phyloP scores from a whole-genome alignment of 2,113 vertebrate species.

The Alces alces region DNA sequence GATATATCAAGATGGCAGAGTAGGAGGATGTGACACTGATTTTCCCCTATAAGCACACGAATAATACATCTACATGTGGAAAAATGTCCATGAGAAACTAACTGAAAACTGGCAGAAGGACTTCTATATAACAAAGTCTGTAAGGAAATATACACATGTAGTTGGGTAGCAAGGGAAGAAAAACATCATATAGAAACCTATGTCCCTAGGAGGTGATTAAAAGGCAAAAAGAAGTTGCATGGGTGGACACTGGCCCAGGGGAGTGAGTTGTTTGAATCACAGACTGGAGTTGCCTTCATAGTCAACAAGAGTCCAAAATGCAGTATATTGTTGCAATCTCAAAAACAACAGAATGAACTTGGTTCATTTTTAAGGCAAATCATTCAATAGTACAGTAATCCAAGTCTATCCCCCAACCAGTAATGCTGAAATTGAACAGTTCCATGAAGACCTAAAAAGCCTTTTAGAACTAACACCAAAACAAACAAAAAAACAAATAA shows the following conservation, averaged over 20 bases:
- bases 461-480: too few relatives aligned
- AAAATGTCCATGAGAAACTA: background rate
- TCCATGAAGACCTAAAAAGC: too few relatives aligned
- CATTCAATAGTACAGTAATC: too few relatives aligned
- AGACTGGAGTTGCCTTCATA: background rate
- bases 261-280: background rate
- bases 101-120: background rate
- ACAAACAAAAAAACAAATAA: too few relatives aligned
- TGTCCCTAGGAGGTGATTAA: background rate
- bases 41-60: background rate
- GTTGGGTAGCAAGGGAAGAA: background rate
- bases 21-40: background rate
- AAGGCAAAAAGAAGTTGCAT: background rate
- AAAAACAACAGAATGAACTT: too few relatives aligned
- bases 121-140: background rate
- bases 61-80: background rate
- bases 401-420: too few relatives aligned
- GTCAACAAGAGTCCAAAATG: too few relatives aligned
- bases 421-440: too few relatives aligned
- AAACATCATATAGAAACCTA: background rate
- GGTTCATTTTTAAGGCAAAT: too few relatives aligned
- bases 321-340: too few relatives aligned
- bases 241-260: background rate
- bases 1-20: background rate
- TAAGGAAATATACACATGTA: background rate